These are phyloP conservation scores for Pseudopipra pipra DNA, from an alignment of 2,113 vertebrate genomes.

Conservation along the genomic window DNA sequence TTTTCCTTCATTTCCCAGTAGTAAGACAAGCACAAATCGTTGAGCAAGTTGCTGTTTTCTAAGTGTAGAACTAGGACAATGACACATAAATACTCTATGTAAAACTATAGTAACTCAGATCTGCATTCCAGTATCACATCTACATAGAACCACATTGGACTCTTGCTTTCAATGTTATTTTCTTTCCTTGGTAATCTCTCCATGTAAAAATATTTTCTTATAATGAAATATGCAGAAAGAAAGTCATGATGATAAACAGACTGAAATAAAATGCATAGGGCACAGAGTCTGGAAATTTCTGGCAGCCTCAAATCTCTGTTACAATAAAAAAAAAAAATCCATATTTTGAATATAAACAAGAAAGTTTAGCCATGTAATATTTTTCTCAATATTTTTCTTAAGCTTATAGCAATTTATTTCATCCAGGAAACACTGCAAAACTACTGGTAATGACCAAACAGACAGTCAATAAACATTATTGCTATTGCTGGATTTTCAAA, in stretches of 20 bases:
- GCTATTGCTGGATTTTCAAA: not conserved
- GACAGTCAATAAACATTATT: not conserved
- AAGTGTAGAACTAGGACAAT: not conserved
- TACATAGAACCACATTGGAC: not conserved
- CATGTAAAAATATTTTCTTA: slow-evolving; percentile 1
- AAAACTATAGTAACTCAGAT: not conserved
- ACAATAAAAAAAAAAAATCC: not conserved
- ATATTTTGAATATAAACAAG: not conserved
- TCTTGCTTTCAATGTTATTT: not conserved
- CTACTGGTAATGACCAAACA: not conserved
- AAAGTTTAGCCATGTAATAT: not conserved
- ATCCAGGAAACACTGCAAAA: slow-evolving; percentile 9
- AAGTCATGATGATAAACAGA: not conserved
- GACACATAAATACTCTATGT: not conserved
- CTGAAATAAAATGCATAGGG: not conserved
- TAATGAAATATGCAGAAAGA: not conserved
- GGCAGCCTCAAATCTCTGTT: not conserved
- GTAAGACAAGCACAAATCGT: not conserved
- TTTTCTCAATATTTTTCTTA: slow-evolving; percentile 28
- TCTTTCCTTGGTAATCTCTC: not conserved
- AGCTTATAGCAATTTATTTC: not conserved
- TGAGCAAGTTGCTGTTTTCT: not conserved
- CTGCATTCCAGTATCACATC: not conserved
- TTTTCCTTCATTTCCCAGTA: not conserved
- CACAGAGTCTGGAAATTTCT: slow-evolving; percentile 20